Evolutionary conservation across 1,140 invertebrate genomes (phyloP), one percentile per base, ranked within the genome.

Genomic region (Scaptodrosophila lebanonensis): DNA sequence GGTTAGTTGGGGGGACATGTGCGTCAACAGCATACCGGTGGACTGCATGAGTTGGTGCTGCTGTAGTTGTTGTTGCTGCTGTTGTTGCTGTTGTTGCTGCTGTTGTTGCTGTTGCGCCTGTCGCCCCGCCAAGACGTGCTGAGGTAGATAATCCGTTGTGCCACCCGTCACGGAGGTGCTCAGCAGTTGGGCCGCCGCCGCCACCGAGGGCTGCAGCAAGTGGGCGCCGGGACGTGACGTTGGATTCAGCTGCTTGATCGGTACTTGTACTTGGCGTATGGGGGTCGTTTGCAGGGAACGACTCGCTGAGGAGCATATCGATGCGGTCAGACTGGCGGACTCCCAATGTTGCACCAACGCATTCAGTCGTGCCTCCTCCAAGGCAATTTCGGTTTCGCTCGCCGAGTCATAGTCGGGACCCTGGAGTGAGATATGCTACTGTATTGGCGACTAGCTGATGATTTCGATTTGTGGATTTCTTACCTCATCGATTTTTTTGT

Each of bases 401-500:
- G 89, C 88, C 13, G 91, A 91, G 75, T 93, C 92, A 70, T 93
- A 93, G 66, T 93, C 93, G 43, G 91, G 91, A 52, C 93, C 93
- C 92, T 93, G 86, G 2, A 44, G 60, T 30, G 1, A 3, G 11
- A n/a, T n/a, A n/a, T n/a, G n/a, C n/a, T 9, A 18, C 15, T 12
- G 0, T 13, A 1, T 7, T 42, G 18, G 36, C 11, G 13, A 16
- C 9, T 2, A 2, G 29, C 0, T 6, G 0, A 13, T 1, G 1
- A 8, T 25, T 35, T 5, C 1, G 11, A 22, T 25, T 16, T 0
- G 5, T 15, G n/a, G n/a, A 40, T 17, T 1, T 89, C 90, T 91
- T 89, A 95, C 94, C 87, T 92, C 93, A 88, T 95, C 93, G 84
- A 96, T 95, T 89, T 95, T 96, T 83, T 95, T 94, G 83, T 96